Conservation (phyloP, 2,113 vertebrate species). For the Paraplagusia blochii region DNA sequence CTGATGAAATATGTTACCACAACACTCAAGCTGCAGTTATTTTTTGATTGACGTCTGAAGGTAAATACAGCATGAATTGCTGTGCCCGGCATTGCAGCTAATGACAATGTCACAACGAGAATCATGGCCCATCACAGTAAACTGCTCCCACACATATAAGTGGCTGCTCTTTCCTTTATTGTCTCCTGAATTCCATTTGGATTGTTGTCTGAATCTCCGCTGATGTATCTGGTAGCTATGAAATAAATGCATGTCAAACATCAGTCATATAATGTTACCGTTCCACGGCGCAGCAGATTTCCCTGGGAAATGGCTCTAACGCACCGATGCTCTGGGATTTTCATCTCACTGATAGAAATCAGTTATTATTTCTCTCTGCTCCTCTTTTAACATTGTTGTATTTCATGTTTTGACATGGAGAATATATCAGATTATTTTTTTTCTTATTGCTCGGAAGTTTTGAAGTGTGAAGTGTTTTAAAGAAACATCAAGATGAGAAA, state of each 20-base stretch:
- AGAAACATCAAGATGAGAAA: no score
- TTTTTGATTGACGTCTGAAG: no score
- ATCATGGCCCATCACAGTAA: no score
- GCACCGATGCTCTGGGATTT: not conserved
- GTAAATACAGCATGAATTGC: no score
- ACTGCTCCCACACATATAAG: not conserved
- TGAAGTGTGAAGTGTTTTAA: no score
- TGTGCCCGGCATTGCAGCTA: no score
- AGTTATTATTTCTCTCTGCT: slow-evolving; percentile 16
- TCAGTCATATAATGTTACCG: not conserved
- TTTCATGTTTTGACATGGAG: not conserved
- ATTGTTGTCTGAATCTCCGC: not conserved
- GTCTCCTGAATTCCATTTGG: not conserved
- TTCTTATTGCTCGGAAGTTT: not conserved
- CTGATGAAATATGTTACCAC: no score
- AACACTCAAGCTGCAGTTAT: no score
- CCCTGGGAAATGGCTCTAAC: not conserved
- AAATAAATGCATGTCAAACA: not conserved
- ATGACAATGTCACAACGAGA: no score
- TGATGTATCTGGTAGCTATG: not conserved
- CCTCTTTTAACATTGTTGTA: slow-evolving; percentile 6
- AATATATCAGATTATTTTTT: not conserved
- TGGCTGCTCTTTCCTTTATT: not conserved
- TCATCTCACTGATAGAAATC: slow-evolving; percentile 23
- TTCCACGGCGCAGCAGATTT: not conserved